phyloP scores from a whole-genome alignment of 2,888 invertebrate species.

The Ethmia dodecea region DNA sequence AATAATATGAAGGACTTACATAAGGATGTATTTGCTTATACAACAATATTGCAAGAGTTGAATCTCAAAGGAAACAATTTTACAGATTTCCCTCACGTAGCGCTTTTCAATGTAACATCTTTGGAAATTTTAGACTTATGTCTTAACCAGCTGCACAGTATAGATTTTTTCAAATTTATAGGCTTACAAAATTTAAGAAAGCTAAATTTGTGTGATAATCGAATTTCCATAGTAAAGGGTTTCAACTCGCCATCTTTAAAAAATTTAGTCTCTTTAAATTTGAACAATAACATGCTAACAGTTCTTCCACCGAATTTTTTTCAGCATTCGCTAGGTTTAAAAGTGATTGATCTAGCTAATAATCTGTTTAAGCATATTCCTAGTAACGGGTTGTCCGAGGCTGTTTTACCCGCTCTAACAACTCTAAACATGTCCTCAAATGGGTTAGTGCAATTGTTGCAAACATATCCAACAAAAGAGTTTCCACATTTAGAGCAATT shows the following conservation, averaged over 20 bases:
- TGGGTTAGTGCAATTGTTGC: slow-evolving; percentile 85
- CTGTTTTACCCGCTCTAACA: slow-evolving; percentile 83
- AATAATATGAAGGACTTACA: slow-evolving; percentile 83
- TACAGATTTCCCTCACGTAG: slow-evolving; percentile 86
- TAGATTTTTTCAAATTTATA: slow-evolving; percentile 87
- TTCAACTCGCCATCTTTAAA: slow-evolving; percentile 87
- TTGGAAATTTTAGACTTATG: slow-evolving; percentile 85
- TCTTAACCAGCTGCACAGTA: slow-evolving; percentile 80
- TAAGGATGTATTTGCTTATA: slow-evolving; percentile 83
- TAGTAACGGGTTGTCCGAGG: slow-evolving; percentile 84
- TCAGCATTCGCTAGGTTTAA: slow-evolving; percentile 82
- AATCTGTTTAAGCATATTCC: slow-evolving; percentile 90
- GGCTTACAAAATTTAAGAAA: slow-evolving; percentile 85
- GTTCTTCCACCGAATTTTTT: slow-evolving; percentile 90
- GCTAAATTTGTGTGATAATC: slow-evolving; percentile 85
- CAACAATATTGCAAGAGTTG: slow-evolving; percentile 87
- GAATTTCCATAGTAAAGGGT: slow-evolving; percentile 84
- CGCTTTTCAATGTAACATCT: slow-evolving; percentile 85
- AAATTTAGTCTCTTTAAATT: slow-evolving; percentile 84
- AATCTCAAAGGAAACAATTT: slow-evolving; percentile 86
- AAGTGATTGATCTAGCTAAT: slow-evolving; percentile 86
- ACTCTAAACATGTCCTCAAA: slow-evolving; percentile 91
- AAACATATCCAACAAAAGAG: slow-evolving; percentile 81
- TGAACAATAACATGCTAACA: slow-evolving; percentile 85
- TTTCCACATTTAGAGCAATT: slow-evolving; percentile 90